Evolutionary conservation across 2,888 invertebrate species (phyloP).

Genomic region (Drosophila flavopinicola): DNA sequence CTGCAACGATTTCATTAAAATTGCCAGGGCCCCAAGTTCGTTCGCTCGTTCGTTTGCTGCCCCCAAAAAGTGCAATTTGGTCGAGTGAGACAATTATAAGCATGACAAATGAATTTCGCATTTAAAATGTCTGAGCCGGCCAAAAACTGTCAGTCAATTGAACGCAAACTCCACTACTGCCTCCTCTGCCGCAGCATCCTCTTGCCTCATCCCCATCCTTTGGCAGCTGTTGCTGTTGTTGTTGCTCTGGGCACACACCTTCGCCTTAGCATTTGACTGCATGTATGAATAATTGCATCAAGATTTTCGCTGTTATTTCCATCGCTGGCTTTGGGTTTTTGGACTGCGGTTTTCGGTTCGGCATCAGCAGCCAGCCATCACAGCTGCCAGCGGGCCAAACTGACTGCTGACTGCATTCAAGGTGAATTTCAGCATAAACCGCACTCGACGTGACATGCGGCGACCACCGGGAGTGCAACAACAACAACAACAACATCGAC

Average conservation of each 20-base stretch:
- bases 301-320: conserved; percentile 60
- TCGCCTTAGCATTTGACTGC: conserved; percentile 57
- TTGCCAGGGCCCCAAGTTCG: conserved; percentile 65
- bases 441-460: conserved; percentile 71
- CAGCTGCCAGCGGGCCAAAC: conserved; percentile 38
- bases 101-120: conserved; percentile 81
- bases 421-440: conserved; percentile 74
- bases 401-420: conserved; percentile 60
- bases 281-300: conserved; percentile 79
- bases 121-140: conserved; percentile 47
- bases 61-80: conserved; percentile 71
- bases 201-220: neutral
- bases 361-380: conserved; percentile 57
- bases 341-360: conserved; percentile 35
- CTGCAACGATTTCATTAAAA: conserved; percentile 79
- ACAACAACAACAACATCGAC: conserved; percentile 6
- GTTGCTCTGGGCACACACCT: conserved; percentile 64
- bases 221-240: conserved; percentile 67
- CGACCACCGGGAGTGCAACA: conserved; percentile 69
- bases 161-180: no score
- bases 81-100: conserved; percentile 80
- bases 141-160: conserved; percentile 67
- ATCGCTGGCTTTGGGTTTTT: conserved; percentile 13
- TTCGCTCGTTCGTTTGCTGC: no score
- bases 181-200: no score